A percentile compares a stretch with the other conserved stretches of the same genome.
These are phyloP conservation scores for Sinocyclocheilus maitianheensis DNA, from an alignment of 2,113 vertebrate species.

Conservation along the genomic window DNA sequence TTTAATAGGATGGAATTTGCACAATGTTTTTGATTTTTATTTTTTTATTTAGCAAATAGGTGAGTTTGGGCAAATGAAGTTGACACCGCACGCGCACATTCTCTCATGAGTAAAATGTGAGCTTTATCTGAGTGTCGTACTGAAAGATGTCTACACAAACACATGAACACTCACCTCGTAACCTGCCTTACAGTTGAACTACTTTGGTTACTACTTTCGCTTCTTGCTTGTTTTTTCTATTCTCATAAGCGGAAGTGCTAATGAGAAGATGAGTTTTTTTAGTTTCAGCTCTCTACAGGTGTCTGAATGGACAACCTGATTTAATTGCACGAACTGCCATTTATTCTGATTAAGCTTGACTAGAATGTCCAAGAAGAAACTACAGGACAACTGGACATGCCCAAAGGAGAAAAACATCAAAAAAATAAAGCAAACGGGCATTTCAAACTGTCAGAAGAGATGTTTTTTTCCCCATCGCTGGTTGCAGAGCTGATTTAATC, in stretches of 20 bases:
- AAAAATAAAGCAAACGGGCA: background rate
- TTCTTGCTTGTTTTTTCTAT: background rate
- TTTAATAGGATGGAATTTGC: constrained; percentile 21
- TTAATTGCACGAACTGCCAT: background rate
- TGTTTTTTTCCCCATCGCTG: background rate
- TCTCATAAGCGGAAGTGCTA: background rate
- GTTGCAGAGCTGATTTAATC: constrained; percentile 24
- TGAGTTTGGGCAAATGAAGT: constrained; percentile 15
- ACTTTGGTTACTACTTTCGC: background rate
- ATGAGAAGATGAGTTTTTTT: background rate
- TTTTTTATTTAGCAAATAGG: background rate
- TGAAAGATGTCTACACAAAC: constrained; percentile 34
- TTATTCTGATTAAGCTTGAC: background rate
- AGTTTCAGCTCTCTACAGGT: background rate
- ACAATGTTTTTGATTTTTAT: background rate
- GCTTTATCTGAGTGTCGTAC: constrained; percentile 14
- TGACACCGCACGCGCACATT: background rate
- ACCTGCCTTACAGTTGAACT: constrained; percentile 42
- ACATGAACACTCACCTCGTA: constrained; percentile 18
- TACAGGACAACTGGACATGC: background rate
- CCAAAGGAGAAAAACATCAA: background rate
- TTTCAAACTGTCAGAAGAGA: background rate
- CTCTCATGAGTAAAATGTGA: background rate
- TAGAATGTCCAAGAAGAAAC: background rate
- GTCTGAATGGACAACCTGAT: background rate